These are phyloP conservation scores for Syndactyla subalaris DNA, from an alignment of 2,797 vertebrate species.

Conservation along the genomic window DNA sequence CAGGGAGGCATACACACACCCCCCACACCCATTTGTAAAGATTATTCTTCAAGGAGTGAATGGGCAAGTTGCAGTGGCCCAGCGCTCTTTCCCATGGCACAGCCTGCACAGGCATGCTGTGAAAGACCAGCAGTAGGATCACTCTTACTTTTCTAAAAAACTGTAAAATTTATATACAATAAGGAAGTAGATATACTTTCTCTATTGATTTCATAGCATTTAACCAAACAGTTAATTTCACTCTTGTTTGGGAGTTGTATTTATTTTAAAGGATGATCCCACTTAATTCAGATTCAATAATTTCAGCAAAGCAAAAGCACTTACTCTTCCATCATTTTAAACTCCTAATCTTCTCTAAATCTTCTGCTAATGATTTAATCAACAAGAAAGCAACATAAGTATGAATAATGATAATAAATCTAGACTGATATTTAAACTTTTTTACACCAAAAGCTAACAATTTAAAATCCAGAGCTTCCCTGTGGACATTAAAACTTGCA, in stretches of 20 bases:
- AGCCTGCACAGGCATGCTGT: background rate
- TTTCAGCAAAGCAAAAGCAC: slow-evolving; percentile 60
- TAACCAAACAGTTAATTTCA: background rate
- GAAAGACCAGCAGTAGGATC: background rate
- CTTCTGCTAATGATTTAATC: slow-evolving; percentile 52
- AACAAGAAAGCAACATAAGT: slow-evolving; percentile 42
- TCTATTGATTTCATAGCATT: background rate
- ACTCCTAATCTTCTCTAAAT: background rate
- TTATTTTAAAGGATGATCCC: slow-evolving; percentile 32
- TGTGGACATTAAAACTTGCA: background rate
- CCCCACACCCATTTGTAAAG: background rate
- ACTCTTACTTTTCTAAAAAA: background rate
- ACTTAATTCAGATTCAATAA: slow-evolving; percentile 40
- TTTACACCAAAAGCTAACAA: background rate
- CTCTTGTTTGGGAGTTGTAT: background rate
- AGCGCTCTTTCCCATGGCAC: background rate
- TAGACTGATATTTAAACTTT: background rate
- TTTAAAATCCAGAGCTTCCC: background rate
- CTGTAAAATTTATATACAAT: background rate
- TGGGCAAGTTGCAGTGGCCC: background rate
- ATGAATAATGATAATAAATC: slow-evolving; percentile 38
- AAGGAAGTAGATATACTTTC: background rate
- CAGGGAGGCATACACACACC: background rate
- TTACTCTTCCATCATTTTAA: slow-evolving; percentile 39
- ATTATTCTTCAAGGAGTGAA: background rate